Evolutionary conservation across 2,888 invertebrate genomes (phyloP).

Genomic region (Cyrtodaria siliqua): DNA sequence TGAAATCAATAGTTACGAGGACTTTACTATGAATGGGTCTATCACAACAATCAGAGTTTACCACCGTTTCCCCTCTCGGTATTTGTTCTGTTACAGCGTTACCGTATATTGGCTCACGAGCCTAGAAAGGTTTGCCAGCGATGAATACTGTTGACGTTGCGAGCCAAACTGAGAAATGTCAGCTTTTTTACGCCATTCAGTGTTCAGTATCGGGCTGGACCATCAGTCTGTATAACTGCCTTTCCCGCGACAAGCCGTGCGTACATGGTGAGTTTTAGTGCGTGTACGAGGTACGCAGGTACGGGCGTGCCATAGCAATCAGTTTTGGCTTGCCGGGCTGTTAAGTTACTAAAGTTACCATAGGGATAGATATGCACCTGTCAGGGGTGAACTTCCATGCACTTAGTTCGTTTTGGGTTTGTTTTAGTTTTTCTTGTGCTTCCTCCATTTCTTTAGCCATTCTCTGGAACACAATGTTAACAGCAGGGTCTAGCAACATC

Average conservation of each 20-base stretch:
- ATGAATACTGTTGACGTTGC: slow-evolving; percentile 49
- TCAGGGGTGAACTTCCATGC: slow-evolving; percentile 99
- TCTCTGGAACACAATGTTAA: slow-evolving; percentile 96
- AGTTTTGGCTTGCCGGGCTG: slow-evolving; percentile 4
- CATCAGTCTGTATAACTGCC: slow-evolving; percentile 10
- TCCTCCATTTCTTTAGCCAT: slow-evolving; percentile 95
- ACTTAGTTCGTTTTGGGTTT: slow-evolving; percentile 98
- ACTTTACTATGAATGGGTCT: background rate
- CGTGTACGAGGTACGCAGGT: background rate
- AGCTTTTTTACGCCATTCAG: slow-evolving; percentile 38
- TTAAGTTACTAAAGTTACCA: slow-evolving; percentile 74
- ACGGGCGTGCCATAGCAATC: too few species aligned
- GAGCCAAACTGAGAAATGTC: slow-evolving; percentile 38
- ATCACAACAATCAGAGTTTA: slow-evolving; percentile 54
- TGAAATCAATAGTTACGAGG: too few species aligned
- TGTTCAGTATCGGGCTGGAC: slow-evolving; percentile 39
- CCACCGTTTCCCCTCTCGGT: slow-evolving; percentile 26
- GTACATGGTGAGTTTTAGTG: background rate
- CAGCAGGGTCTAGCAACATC: slow-evolving; percentile 96
- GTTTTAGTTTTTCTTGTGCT: slow-evolving; percentile 96
- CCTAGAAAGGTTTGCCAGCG: slow-evolving; percentile 44
- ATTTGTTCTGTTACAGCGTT: slow-evolving; percentile 2
- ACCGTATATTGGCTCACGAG: slow-evolving; percentile 21
- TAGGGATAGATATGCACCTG: slow-evolving; percentile 88
- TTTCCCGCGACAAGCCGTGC: background rate